Conservation (phyloP, 2,888 invertebrate species). For the Mesorhabditis spiculigera region DNA sequence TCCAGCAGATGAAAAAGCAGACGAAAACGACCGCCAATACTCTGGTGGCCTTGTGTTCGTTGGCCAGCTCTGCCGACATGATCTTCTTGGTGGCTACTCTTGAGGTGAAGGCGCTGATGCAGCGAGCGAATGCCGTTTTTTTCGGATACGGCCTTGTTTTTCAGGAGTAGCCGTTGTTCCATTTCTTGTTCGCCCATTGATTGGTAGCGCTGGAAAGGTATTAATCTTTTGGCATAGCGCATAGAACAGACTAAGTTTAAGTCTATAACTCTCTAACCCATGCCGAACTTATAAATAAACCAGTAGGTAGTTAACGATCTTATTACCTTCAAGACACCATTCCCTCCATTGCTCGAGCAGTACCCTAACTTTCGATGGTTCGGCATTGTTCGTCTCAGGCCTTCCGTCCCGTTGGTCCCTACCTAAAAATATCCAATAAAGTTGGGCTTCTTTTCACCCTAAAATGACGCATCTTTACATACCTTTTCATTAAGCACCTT, state of each 20-base stretch:
- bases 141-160: background rate
- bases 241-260: too few relatives aligned
- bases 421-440: slow-evolving; percentile 11
- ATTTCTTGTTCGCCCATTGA: background rate
- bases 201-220: background rate
- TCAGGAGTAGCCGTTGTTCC: background rate
- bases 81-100: background rate
- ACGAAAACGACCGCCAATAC: slow-evolving; percentile 90
- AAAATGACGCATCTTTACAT: background rate
- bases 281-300: too few relatives aligned
- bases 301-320: too few relatives aligned
- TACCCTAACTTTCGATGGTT: slow-evolving; percentile 18
- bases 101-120: too few relatives aligned
- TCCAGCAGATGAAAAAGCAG: slow-evolving; percentile 88
- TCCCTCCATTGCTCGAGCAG: background rate
- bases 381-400: slow-evolving; percentile 47
- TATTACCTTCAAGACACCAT: too few relatives aligned
- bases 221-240: background rate
- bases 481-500: slow-evolving; percentile 37
- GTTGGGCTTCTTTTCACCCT: too few relatives aligned
- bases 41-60: slow-evolving; percentile 88
- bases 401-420: slow-evolving; percentile 39
- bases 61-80: slow-evolving; percentile 48
- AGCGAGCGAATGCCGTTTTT: too few relatives aligned
- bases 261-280: too few relatives aligned